phyloP scores from a whole-genome alignment of 2,888 invertebrate genomes.

The Scaptomyza polygonia region DNA sequence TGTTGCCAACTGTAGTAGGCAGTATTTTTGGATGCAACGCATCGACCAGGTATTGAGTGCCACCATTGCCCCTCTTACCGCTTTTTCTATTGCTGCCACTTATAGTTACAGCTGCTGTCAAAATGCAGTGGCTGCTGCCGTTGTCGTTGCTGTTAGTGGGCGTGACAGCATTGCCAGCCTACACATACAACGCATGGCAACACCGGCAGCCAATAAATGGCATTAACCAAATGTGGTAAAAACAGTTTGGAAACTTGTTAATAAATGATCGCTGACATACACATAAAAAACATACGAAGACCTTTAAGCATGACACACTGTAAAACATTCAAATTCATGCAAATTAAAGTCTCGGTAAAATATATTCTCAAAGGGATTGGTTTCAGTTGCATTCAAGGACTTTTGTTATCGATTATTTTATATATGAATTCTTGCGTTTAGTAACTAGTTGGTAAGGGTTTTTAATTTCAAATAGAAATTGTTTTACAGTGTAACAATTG shows the following conservation, averaged over 20 bases:
- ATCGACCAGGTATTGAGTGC: conserved; percentile 65
- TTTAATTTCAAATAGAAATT: not conserved
- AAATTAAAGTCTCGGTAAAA: not conserved
- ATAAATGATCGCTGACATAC: conserved; percentile 62
- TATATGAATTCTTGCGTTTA: no score
- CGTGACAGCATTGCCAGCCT: conserved; percentile 44
- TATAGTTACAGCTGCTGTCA: conserved; percentile 49
- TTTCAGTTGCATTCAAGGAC: no score
- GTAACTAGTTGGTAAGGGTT: no score
- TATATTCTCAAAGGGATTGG: no score
- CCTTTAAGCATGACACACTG: conserved; percentile 1
- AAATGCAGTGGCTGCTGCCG: conserved; percentile 46
- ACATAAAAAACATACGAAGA: conserved; percentile 25
- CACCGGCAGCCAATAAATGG: conserved; percentile 74
- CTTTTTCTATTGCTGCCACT: conserved; percentile 19
- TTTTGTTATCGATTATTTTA: no score
- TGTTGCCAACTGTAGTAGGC: conserved; percentile 37
- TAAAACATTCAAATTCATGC: conserved; percentile 14
- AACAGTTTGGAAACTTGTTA: conserved; percentile 76
- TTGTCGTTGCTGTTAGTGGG: conserved; percentile 36
- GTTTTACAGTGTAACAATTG: conserved; percentile 7
- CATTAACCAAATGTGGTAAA: conserved; percentile 79
- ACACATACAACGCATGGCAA: conserved; percentile 39
- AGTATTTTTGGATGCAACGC: conserved; percentile 54
- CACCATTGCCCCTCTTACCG: conserved; percentile 2